These are phyloP conservation scores for Illadopsis cleaveri DNA, from an alignment of 2,113 vertebrate species.

Conservation along the genomic window DNA sequence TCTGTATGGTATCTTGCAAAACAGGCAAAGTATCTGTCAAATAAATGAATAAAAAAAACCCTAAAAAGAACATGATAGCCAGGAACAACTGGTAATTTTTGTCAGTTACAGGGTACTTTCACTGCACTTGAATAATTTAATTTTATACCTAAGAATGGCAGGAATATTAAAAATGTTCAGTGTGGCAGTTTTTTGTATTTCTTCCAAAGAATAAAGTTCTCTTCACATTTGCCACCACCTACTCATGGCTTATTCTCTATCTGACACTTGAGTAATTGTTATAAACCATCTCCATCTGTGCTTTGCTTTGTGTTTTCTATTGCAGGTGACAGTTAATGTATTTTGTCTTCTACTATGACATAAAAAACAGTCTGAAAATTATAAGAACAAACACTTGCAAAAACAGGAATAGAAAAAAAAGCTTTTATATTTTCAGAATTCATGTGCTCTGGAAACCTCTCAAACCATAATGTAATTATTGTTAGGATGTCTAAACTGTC, in stretches of 20 bases:
- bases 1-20: neutral
- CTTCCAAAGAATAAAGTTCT: slow-evolving; percentile 6
- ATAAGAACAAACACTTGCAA: neutral
- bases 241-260: neutral
- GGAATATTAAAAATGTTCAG: slow-evolving; percentile 32
- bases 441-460: neutral
- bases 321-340: slow-evolving; percentile 29
- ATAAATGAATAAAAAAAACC: slow-evolving; percentile 27
- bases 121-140: neutral
- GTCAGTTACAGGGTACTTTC: neutral
- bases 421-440: neutral
- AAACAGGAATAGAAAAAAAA: neutral
- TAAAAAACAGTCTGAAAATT: neutral
- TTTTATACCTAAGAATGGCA: neutral
- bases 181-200: neutral
- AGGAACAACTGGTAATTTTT: neutral
- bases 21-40: neutral
- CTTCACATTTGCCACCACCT: neutral
- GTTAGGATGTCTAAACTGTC: neutral
- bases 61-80: neutral
- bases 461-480: neutral
- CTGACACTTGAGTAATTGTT: slow-evolving; percentile 52
- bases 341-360: slow-evolving; percentile 24
- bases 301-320: slow-evolving; percentile 30
- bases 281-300: slow-evolving; percentile 43